A percentile compares a stretch with the other conserved stretches of the same genome.
Evolutionary conservation across 2,888 invertebrate genomes (phyloP).

Genomic region (Caenorhabditis becei): DNA sequence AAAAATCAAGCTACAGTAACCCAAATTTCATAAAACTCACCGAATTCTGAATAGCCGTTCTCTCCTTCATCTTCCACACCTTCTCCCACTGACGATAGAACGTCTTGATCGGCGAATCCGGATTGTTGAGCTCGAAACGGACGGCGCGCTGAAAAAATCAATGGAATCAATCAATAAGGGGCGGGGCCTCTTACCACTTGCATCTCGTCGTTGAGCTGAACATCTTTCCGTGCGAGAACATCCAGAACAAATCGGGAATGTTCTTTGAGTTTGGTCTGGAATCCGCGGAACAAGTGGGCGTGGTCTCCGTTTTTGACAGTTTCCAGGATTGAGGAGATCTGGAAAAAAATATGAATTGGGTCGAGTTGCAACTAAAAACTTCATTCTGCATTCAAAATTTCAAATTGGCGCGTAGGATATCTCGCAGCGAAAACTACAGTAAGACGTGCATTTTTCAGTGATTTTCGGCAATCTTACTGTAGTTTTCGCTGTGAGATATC

Average conservation of each 20-base stretch:
- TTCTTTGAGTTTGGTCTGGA: slow-evolving; percentile 66
- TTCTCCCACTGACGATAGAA: slow-evolving; percentile 72
- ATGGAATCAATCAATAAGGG: no score
- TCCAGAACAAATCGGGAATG: slow-evolving; percentile 63
- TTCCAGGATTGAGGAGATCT: slow-evolving; percentile 61
- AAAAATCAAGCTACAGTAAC: no score
- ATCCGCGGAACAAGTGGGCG: slow-evolving; percentile 67
- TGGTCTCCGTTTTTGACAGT: slow-evolving; percentile 69
- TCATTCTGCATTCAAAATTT: no score
- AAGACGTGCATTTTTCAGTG: no score
- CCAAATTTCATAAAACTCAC: no score
- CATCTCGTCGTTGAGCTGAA: slow-evolving; percentile 66
- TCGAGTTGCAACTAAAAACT: not conserved
- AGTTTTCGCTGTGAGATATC: no score
- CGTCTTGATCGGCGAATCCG: slow-evolving; percentile 67
- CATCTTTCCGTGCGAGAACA: slow-evolving; percentile 47
- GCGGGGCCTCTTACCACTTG: slow-evolving; percentile 67
- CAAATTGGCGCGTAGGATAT: no score
- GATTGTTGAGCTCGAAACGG: slow-evolving; percentile 65
- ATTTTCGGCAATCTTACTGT: no score
- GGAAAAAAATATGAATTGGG: not conserved
- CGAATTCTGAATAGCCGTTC: slow-evolving; percentile 26
- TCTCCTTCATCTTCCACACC: slow-evolving; percentile 72
- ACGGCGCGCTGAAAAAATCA: slow-evolving; percentile 71
- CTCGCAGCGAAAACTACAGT: no score